Evolutionary conservation across 2,888 invertebrate genomes (phyloP).

Genomic region (Thera obeliscata): DNA sequence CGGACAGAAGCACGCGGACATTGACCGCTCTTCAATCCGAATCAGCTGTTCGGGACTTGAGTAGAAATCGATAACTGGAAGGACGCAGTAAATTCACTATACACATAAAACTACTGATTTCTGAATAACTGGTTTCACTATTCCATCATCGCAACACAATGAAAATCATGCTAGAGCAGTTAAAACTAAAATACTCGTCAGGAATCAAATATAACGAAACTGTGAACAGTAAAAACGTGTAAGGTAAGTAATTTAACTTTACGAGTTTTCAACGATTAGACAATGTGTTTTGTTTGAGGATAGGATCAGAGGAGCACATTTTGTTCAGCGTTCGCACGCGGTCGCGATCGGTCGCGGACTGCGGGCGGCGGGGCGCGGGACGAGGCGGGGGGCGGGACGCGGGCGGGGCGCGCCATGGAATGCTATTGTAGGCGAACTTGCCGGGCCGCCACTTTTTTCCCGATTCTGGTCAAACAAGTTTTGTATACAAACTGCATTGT

Average conservation of each 20-base stretch:
- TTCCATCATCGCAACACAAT: slow-evolving; percentile 46
- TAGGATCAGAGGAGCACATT: slow-evolving; percentile 55
- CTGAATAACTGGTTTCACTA: slow-evolving; percentile 62
- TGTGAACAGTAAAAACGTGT: slow-evolving; percentile 33
- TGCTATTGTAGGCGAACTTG: slow-evolving; percentile 84
- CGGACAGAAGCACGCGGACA: slow-evolving; percentile 31
- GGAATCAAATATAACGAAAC: slow-evolving; percentile 13
- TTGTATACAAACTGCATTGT: slow-evolving; percentile 84
- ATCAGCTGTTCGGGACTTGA: slow-evolving; percentile 75
- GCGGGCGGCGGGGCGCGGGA: slow-evolving; percentile 51
- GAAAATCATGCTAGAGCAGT: background rate
- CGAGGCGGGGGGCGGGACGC: slow-evolving; percentile 67
- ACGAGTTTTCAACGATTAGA: slow-evolving; percentile 45
- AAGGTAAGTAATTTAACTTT: slow-evolving; percentile 29
- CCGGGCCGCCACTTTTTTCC: slow-evolving; percentile 78
- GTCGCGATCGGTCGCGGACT: slow-evolving; percentile 73
- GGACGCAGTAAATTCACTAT: slow-evolving; percentile 60
- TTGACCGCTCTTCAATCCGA: slow-evolving; percentile 61
- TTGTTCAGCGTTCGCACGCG: slow-evolving; percentile 59
- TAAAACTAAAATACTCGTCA: background rate
- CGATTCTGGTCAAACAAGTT: slow-evolving; percentile 84
- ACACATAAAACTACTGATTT: slow-evolving; percentile 62
- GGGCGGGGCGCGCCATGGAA: slow-evolving; percentile 72
- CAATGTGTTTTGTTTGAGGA: slow-evolving; percentile 61
- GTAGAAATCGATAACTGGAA: slow-evolving; percentile 74